Evolutionary conservation across 2,113 vertebrate genomes (phyloP).

Genomic region (Rana temporaria): DNA sequence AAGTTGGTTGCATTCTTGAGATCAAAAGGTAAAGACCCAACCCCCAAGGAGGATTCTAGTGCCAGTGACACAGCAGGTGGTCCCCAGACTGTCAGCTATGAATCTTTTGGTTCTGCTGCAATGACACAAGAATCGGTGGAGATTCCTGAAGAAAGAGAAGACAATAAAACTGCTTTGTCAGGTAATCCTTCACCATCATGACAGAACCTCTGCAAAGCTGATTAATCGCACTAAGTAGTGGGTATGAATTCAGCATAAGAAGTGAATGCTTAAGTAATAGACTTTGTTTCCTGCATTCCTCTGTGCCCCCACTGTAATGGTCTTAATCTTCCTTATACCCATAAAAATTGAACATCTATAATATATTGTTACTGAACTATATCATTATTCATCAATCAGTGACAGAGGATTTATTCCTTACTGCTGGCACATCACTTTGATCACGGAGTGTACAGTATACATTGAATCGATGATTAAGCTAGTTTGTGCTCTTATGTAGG

Average conservation of each 20-base stretch:
- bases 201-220: slow-evolving; percentile 54
- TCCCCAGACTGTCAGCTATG: not conserved
- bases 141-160: not conserved
- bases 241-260: slow-evolving; percentile 35
- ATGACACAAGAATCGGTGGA: not conserved
- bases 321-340: not conserved
- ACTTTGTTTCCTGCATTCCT: not conserved
- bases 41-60: not conserved
- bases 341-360: not conserved
- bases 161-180: slow-evolving; percentile 12
- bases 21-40: slow-evolving; percentile 64
- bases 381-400: not conserved
- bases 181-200: slow-evolving; percentile 13
- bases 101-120: not conserved
- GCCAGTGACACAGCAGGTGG: not conserved
- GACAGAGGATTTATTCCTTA: not conserved
- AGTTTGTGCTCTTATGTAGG: not conserved
- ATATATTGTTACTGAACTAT: not conserved
- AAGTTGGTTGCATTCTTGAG: slow-evolving; percentile 87
- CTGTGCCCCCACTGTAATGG: not conserved
- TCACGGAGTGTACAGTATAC: not conserved
- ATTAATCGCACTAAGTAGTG: slow-evolving; percentile 52
- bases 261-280: slow-evolving; percentile 12
- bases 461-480: not conserved
- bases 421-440: not conserved